These are phyloP conservation scores for Cirrhinus molitorella DNA, from an alignment of 2,797 vertebrate genomes.

Conservation along the genomic window DNA sequence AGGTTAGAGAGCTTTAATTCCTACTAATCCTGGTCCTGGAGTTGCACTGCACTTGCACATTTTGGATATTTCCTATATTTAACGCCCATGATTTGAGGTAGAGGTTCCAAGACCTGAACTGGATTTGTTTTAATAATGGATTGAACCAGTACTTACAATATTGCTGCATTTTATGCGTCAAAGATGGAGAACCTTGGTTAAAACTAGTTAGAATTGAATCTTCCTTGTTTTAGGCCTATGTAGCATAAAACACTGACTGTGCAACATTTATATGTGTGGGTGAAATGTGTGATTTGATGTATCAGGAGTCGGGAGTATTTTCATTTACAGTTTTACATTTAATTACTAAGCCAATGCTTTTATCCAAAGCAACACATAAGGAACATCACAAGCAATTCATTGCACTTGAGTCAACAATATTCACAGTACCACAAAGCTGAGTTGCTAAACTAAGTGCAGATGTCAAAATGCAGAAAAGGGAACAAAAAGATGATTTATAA, in stretches of 20 bases:
- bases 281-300: background rate
- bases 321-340: background rate
- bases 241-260: background rate
- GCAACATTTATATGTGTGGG: background rate
- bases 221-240: background rate
- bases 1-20: slow-evolving; percentile 5
- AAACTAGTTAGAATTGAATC: background rate
- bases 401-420: background rate
- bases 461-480: background rate
- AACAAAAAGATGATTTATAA: background rate
- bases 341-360: background rate
- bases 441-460: background rate
- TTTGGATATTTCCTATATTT: background rate
- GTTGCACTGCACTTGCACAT: background rate
- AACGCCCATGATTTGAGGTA: background rate
- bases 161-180: background rate
- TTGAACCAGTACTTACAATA: background rate
- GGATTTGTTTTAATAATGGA: background rate
- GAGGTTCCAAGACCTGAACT: background rate
- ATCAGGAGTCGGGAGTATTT: background rate
- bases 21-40: background rate
- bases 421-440: background rate
- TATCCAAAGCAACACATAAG: background rate
- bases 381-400: background rate
- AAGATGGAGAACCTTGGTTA: background rate